phyloP scores from a whole-genome alignment of 2,888 invertebrate genomes.

The Hyppa rectilinea region DNA sequence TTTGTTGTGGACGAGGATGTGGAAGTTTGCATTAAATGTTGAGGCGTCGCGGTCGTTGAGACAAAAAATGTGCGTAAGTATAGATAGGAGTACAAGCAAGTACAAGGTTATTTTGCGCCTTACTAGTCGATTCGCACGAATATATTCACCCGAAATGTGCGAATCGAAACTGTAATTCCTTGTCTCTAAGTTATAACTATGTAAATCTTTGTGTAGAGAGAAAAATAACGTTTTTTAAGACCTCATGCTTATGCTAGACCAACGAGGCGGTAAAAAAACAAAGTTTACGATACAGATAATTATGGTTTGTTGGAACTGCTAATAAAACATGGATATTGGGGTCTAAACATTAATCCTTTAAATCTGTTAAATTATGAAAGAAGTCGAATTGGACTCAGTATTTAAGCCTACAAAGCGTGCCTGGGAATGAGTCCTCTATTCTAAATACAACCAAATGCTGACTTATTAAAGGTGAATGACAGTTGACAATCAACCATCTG shows the following conservation, averaged over 20 bases:
- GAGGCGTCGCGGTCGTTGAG: background rate
- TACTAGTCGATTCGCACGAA: too few species aligned
- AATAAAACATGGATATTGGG: background rate
- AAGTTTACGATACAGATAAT: too few species aligned
- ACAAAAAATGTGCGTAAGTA: background rate
- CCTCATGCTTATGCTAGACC: too few species aligned
- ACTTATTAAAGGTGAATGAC: slow-evolving; percentile 8
- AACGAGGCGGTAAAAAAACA: too few species aligned
- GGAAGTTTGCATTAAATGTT: background rate
- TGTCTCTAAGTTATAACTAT: too few species aligned
- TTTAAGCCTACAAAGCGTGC: background rate
- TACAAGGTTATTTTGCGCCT: too few species aligned
- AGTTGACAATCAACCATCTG: slow-evolving; percentile 14
- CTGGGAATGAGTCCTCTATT: slow-evolving; percentile 9
- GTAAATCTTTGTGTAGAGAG: too few species aligned
- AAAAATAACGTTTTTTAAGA: too few species aligned
- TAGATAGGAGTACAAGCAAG: too few species aligned
- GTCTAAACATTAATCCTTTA: background rate
- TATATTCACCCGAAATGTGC: too few species aligned
- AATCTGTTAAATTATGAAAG: background rate
- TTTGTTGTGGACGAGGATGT: slow-evolving; percentile 24
- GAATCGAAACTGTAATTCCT: too few species aligned
- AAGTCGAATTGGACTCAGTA: background rate
- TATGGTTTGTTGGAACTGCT: too few species aligned
- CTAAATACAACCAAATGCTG: background rate